Base-by-base conservation (phyloP, 2,797 vertebrate genomes). In the Protosalanx chinensis region DNA sequence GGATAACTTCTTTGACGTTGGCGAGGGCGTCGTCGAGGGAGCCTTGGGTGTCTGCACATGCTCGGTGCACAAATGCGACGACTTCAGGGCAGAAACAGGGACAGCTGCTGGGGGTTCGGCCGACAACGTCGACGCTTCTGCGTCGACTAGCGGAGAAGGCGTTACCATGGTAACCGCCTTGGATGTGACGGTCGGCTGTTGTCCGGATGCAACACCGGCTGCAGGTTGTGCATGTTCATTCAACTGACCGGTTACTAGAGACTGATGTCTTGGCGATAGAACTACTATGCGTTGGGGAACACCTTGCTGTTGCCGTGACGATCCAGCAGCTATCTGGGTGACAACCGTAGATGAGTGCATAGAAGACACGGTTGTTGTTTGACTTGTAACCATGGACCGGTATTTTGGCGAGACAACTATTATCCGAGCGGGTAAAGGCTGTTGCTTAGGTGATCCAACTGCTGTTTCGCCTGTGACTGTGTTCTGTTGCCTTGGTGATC, bases 1-100 rank as follows among this genome's bases (percentile, higher is more conserved):
- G 1, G 76, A 61, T 7, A n/a, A 20, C 27, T 70, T 76, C 20
- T 76, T 56, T 29, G 49, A 13, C 15, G 41, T 65, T 13, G 2
- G 4, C 2, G 20, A 23, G 13, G 37, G 37, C 64, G 6, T 2
- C 3, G 35, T 27, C 20, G 12, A 13, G 23, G 62, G 33, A n/a
- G 51, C 18, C 16, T 4, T 8, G 10, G 41, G 10, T 10, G 41
- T 46, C 41, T 67, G 41, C 12, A 61, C 6, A 64, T 58, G 41
- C 16, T 3, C 59, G 0, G 35, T 46, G 0, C 23, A 60, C 15
- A 7, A 46, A 46, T 46, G 15, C 2, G 68, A 16, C 33, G 1
- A 10, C 63, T 23, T 33, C 35, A 60, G 30, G 61, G 32, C 5
- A 46, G 41, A 13, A 46, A 46, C 41, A 1, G 41, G 8, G 41